Conservation (phyloP, 2,888 invertebrate species). For the Trissolcus japonicus region DNA sequence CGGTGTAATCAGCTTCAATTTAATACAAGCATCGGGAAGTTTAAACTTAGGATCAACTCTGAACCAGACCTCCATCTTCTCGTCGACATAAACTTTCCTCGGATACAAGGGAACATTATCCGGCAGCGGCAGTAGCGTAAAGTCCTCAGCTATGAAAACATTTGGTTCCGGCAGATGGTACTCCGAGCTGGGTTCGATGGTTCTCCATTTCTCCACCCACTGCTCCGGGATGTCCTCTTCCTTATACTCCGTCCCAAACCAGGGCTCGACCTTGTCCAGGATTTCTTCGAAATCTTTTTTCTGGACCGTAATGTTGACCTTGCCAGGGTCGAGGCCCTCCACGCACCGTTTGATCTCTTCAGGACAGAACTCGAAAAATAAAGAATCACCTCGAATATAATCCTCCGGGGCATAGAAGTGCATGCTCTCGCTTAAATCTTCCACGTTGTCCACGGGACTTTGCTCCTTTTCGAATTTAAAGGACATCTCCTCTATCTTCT, state of each 20-base stretch:
- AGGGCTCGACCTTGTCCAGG: conserved; percentile 83
- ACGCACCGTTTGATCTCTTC: conserved; percentile 81
- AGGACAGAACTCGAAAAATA: conserved; percentile 87
- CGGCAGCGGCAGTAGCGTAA: conserved; percentile 78
- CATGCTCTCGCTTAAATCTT: conserved; percentile 86
- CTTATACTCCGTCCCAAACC: conserved; percentile 90
- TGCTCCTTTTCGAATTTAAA: conserved; percentile 83
- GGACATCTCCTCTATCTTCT: conserved; percentile 81
- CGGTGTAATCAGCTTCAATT: conserved; percentile 85
- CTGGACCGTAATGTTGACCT: conserved; percentile 84
- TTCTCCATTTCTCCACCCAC: conserved; percentile 82
- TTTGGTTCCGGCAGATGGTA: conserved; percentile 85
- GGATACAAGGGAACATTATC: conserved; percentile 77
- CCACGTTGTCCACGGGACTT: conserved; percentile 86
- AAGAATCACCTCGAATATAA: conserved; percentile 85
- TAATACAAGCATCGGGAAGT: conserved; percentile 86
- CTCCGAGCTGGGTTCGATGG: conserved; percentile 78
- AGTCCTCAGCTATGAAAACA: conserved; percentile 84
- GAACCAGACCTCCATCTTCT: conserved; percentile 86
- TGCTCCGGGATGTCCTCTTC: conserved; percentile 81
- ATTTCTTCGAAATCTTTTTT: conserved; percentile 79
- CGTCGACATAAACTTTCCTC: conserved; percentile 78
- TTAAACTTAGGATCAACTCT: conserved; percentile 89
- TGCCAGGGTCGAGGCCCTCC: conserved; percentile 81
- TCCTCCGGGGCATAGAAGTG: conserved; percentile 87